Evolutionary conservation across 2,888 invertebrate species (phyloP).

Genomic region (Mycalesis mineus): DNA sequence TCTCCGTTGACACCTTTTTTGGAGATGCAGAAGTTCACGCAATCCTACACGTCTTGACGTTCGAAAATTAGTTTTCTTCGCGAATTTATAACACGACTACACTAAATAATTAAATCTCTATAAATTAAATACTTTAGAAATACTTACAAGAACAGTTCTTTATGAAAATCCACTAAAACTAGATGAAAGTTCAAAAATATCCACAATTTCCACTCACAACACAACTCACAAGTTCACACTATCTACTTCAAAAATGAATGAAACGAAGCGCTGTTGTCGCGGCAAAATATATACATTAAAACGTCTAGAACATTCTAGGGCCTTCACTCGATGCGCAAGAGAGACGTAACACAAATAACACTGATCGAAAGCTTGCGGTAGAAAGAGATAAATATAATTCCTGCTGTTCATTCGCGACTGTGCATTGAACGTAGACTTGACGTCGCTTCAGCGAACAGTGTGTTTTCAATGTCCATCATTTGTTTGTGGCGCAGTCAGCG

Average conservation of each 20-base stretch:
- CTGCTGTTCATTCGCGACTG: constrained; percentile 43
- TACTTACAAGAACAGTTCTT: constrained; percentile 45
- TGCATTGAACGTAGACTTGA: constrained; percentile 39
- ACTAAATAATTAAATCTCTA: background rate
- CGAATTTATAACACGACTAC: background rate
- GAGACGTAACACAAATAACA: constrained; percentile 46
- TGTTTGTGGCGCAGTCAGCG: constrained; percentile 10
- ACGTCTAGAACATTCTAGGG: constrained; percentile 83
- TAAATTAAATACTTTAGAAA: constrained; percentile 1
- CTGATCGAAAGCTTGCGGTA: constrained; percentile 24
- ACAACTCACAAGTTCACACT: constrained; percentile 62
- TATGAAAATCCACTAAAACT: constrained; percentile 36
- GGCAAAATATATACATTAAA: constrained; percentile 81
- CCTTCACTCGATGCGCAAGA: constrained; percentile 57
- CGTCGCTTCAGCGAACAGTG: constrained; percentile 38
- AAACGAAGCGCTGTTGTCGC: constrained; percentile 75
- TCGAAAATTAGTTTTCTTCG: background rate
- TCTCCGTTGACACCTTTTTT: constrained; percentile 66
- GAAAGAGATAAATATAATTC: constrained; percentile 70
- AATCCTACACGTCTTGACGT: constrained; percentile 34
- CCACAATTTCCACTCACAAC: constrained; percentile 59
- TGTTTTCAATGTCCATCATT: constrained; percentile 24
- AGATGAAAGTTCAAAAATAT: constrained; percentile 43
- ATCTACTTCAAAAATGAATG: constrained; percentile 71
- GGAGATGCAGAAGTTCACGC: constrained; percentile 57